Base-by-base conservation (phyloP, 2,797 vertebrate genomes). In the Ctenosaura bakeri region DNA sequence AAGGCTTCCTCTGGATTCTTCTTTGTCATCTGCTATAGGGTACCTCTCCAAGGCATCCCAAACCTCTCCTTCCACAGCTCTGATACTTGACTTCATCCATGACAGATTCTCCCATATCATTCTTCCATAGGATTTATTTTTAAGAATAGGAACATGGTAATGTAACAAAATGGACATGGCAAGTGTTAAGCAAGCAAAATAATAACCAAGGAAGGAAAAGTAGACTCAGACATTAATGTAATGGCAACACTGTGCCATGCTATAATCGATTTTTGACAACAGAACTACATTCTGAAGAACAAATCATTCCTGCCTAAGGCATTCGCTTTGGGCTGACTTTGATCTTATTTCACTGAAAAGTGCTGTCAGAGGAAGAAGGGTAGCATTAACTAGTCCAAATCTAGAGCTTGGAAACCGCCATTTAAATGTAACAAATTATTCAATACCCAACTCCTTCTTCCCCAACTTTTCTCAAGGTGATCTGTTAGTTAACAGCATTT, bases 301-400 rank as follows among this genome's bases (percentile, higher is more conserved):
- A 56, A 54, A 82, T 62, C 54, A 12, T 82, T 82, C 56, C 54
- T 82, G n/a, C 80, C 54, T 59, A 62, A 62, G 54, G 54, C 80
- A 62, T 82, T 82, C 20, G 9, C 80, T 82, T 82, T 82, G 56
- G 80, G 20, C 56, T 62, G 54, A 22, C 56, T 82, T 82, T 62
- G n/a, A 59, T 62, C n/a, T 62, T 54, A 24, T 82, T 62, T 62
- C 56, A 62, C 3, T 38, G n/a, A 22, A 74, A 14, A 86, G 2
- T 86, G 22, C 13, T 74, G 73, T 74, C 69, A 38, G 16, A 74
- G 22, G 69, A 52, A 74, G 29, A 86, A 74, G 50, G 12, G 22
- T 6, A 38, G 10, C 12, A 86, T 74, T 54, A 56, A 74, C 50
- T 38, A 74, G 46, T 74, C 74, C 71, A 86, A 38, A 78, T 46